Evolutionary conservation across 2,888 invertebrate genomes (phyloP).

Genomic region (Arenicola marina): DNA sequence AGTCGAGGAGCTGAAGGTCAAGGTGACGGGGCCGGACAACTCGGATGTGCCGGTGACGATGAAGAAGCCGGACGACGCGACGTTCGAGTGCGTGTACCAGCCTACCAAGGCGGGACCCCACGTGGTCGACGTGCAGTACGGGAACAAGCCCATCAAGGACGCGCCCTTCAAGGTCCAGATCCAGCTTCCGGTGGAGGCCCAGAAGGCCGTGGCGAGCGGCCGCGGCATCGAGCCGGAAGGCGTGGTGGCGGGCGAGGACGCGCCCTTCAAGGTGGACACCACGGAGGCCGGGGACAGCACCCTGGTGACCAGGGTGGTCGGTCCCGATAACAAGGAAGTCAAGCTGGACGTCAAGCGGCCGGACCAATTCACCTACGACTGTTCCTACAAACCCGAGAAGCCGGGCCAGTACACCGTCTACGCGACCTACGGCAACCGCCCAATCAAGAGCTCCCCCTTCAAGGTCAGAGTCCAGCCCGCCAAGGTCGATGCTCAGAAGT

Average conservation of each 20-base stretch:
- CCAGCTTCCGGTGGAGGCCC: constrained; percentile 71
- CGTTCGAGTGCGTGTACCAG: constrained; percentile 74
- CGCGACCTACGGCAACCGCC: constrained; percentile 94
- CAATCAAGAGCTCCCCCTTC: constrained; percentile 73
- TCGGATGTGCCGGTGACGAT: constrained; percentile 71
- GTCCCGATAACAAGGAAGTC: constrained; percentile 74
- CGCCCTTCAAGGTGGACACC: constrained; percentile 88
- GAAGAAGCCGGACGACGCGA: constrained; percentile 67
- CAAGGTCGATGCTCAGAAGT: constrained; percentile 89
- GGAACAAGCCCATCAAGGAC: constrained; percentile 75
- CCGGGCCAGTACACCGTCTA: constrained; percentile 91
- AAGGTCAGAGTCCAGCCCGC: constrained; percentile 81
- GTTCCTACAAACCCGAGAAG: constrained; percentile 87
- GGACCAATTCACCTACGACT: constrained; percentile 72
- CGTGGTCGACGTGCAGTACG: constrained; percentile 78
- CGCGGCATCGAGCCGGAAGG: constrained; percentile 77
- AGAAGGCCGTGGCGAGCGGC: constrained; percentile 73
- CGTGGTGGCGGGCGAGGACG: constrained; percentile 75
- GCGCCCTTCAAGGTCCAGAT: constrained; percentile 65
- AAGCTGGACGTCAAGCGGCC: constrained; percentile 69
- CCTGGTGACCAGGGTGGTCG: constrained; percentile 76
- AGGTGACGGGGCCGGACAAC: constrained; percentile 78
- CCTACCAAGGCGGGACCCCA: constrained; percentile 82
- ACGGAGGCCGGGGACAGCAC: constrained; percentile 83
- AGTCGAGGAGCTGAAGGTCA: constrained; percentile 74